phyloP scores from a whole-genome alignment of 37 sponge, comb jelly and placozoan species.

The Aphrocallistes beatrix region DNA sequence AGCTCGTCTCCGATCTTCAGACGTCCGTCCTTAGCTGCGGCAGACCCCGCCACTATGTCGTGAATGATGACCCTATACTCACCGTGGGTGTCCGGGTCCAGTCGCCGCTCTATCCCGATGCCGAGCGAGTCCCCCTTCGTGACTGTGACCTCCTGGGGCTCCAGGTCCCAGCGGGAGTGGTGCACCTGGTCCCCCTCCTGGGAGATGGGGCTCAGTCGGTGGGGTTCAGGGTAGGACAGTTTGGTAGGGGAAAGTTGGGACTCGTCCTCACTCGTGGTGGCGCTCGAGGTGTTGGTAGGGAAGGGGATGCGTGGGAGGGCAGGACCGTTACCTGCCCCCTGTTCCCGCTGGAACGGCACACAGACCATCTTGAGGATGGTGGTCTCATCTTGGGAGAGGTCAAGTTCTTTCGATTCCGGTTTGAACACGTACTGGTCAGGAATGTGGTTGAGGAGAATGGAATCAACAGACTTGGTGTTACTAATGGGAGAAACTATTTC shows the following conservation, averaged over 20 bases:
- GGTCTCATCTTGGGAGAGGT: not conserved
- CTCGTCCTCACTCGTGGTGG: slow-evolving; percentile 10
- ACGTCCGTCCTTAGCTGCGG: not conserved
- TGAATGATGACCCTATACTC: not conserved
- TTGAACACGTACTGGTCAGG: no score
- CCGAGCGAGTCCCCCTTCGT: not conserved
- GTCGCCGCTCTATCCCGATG: not conserved
- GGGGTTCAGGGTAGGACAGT: not conserved
- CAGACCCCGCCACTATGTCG: not conserved
- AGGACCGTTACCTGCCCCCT: not conserved
- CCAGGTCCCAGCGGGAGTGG: not conserved
- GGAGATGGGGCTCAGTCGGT: not conserved
- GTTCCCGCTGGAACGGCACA: not conserved
- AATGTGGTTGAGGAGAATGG: no score
- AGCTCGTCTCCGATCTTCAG: slow-evolving; percentile 10
- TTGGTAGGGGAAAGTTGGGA: not conserved
- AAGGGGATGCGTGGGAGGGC: not conserved
- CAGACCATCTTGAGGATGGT: not conserved
- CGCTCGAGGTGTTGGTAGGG: not conserved
- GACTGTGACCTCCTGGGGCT: not conserved
- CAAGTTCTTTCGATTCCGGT: not conserved
- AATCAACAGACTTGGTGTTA: no score
- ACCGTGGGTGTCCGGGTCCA: not conserved
- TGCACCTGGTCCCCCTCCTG: not conserved
- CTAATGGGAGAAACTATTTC: no score